Base-by-base conservation (phyloP, 1,140 invertebrate genomes). In the Scaptomyza pallida region DNA sequence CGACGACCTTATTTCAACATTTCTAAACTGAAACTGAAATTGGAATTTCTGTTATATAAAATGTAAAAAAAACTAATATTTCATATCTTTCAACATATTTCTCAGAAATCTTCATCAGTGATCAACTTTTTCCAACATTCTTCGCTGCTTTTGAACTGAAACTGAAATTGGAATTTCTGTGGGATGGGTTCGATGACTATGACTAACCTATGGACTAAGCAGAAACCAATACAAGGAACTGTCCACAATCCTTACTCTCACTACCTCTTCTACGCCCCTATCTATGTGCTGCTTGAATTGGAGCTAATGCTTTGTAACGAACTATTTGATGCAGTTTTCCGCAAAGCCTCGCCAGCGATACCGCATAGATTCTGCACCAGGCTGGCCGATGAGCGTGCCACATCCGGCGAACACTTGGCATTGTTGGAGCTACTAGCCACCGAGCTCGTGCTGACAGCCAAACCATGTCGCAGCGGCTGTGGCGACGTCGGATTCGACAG, bases 401-500 rank as follows among this genome's bases (percentile, higher is more conserved):
- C 72, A 56, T 57, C 59, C 19, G 78, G 80, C 41, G 80, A 77
- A 37, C 64, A 65, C 50, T 77, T 86, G 76, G 73, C 72, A 54
- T 62, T 73, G 59, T 61, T 68, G 75, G 73, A 74, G 75, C 64
- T 72, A 33, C 62, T 76, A 56, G 19, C 15, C 12, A 40, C 37
- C 37, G 33, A 37, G n/a, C 33, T 37, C 33, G 33, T 4, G n/a
- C 33, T 37, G 33, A 37, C 33, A 12, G 65, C 62, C 47, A 56
- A 45, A 8, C 21, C 65, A 33, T 68, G 78, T 8, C 74, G 54
- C 93, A 91, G 10, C 91, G 91, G 93, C 72, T 93, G 92, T 13
- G 94, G 94, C 48, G 94, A 95, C 2, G 94, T 93, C 0, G 95
- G 94, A 91, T 95, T 95, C 3, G 95, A 95, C 1, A 95, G 91